Conservation (phyloP, 1,140 invertebrate species). For the Sminthurinus signatus region DNA sequence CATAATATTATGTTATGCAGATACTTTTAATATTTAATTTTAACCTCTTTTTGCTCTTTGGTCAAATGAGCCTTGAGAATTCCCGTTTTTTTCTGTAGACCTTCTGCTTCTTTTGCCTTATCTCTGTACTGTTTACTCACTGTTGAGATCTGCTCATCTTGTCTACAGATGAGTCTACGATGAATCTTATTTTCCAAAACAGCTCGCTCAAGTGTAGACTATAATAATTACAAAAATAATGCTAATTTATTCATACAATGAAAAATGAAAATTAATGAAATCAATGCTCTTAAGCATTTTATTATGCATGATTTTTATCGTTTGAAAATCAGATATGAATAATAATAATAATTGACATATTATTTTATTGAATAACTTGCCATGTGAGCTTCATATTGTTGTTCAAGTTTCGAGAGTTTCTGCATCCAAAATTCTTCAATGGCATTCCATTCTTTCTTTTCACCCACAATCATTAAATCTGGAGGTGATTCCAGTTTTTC, state of each 20-base stretch:
- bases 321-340: too few species aligned
- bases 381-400: constrained; percentile 35
- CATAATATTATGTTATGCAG: neutral
- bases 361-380: too few species aligned
- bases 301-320: too few species aligned
- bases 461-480: constrained; percentile 27
- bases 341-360: too few species aligned
- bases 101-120: constrained; percentile 6
- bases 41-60: constrained; percentile 22
- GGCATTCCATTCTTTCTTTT: constrained; percentile 26
- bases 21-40: neutral
- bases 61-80: neutral
- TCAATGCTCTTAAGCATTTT: too few species aligned
- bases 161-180: constrained; percentile 6
- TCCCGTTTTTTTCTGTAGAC: constrained; percentile 11
- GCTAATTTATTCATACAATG: too few species aligned
- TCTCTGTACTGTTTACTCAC: constrained; percentile 16
- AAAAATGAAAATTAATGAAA: too few species aligned
- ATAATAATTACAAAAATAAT: too few species aligned
- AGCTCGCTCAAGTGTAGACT: constrained; percentile 24
- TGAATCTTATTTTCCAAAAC: constrained; percentile 21
- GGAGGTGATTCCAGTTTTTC: neutral
- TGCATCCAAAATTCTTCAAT: constrained; percentile 40
- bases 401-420: constrained; percentile 24
- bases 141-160: constrained; percentile 8